phyloP scores from a whole-genome alignment of 2,888 invertebrate genomes.

The Nomada ruficornis region DNA sequence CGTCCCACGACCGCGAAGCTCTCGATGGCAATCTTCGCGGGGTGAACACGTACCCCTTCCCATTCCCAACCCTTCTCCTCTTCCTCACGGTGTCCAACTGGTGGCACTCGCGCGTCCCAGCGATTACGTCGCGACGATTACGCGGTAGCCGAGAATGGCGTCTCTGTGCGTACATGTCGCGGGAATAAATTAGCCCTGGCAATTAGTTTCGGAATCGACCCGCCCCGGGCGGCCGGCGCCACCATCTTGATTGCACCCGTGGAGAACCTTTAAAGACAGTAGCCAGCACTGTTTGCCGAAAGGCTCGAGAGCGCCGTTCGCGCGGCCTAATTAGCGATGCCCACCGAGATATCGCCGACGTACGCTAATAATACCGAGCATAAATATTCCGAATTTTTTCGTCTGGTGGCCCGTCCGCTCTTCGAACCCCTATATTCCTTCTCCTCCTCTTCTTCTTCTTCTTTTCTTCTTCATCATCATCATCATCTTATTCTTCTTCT shows the following conservation, averaged over 20 bases:
- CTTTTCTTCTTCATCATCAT: background rate
- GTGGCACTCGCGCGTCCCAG: constrained; percentile 30
- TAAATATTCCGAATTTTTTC: constrained; percentile 83
- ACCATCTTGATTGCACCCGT: constrained; percentile 82
- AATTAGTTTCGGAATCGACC: constrained; percentile 84
- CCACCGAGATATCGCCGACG: constrained; percentile 82
- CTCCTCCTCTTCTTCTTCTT: background rate
- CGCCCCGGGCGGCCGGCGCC: constrained; percentile 83
- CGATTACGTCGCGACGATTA: constrained; percentile 72
- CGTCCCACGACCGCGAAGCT: background rate
- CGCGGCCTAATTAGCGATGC: constrained; percentile 84
- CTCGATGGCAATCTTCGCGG: constrained; percentile 39
- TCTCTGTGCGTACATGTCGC: constrained; percentile 78
- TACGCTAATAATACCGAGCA: constrained; percentile 83
- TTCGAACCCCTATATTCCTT: constrained; percentile 23
- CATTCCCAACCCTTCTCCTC: background rate
- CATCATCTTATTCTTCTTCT: background rate
- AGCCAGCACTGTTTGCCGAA: constrained; percentile 84
- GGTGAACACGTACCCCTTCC: constrained; percentile 17
- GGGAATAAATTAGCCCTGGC: constrained; percentile 83
- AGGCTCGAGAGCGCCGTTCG: constrained; percentile 75
- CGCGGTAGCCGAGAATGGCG: constrained; percentile 75
- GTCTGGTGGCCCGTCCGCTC: constrained; percentile 71
- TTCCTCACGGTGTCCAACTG: constrained; percentile 12
- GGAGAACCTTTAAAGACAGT: constrained; percentile 79